Percentiles rank a stretch among this genome's conserved stretches.
phyloP scores from a whole-genome alignment of 2,797 vertebrate genomes.

The Pelodytes ibericus region DNA sequence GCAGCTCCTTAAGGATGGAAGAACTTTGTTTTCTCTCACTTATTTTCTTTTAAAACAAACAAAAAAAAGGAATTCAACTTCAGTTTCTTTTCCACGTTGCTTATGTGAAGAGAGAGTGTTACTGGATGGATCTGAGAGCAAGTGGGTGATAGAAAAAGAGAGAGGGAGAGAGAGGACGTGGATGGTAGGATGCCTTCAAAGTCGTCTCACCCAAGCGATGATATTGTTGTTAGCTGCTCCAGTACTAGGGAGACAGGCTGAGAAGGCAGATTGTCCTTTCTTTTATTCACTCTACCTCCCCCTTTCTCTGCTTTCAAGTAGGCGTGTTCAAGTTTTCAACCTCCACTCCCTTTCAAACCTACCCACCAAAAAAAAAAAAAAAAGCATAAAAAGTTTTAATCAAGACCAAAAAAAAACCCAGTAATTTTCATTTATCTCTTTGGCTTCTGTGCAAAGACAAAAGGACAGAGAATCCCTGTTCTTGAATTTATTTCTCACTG shows the following conservation, averaged over 20 bases:
- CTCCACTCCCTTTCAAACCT: conserved; percentile 25
- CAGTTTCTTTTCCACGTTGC: neutral
- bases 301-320: conserved; percentile 22
- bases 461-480: conserved; percentile 25
- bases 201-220: conserved; percentile 38
- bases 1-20: conserved; percentile 25
- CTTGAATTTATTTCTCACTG: neutral
- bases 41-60: too few species aligned
- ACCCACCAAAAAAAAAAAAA: conserved; percentile 17
- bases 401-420: conserved; percentile 10
- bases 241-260: conserved; percentile 53
- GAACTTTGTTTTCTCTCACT: too few species aligned
- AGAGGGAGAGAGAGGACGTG: neutral
- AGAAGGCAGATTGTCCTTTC: conserved; percentile 45
- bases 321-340: conserved; percentile 28
- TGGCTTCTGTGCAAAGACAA: neutral
- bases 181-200: conserved; percentile 17
- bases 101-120: neutral
- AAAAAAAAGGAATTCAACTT: neutral
- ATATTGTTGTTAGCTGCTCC: conserved; percentile 49
- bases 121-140: conserved; percentile 2
- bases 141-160: too few species aligned
- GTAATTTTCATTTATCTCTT: conserved; percentile 8
- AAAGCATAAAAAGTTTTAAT: conserved; percentile 35
- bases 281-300: conserved; percentile 50